Base-by-base conservation (phyloP, 2,113 vertebrate species). In the Prionailurus viverrinus region DNA sequence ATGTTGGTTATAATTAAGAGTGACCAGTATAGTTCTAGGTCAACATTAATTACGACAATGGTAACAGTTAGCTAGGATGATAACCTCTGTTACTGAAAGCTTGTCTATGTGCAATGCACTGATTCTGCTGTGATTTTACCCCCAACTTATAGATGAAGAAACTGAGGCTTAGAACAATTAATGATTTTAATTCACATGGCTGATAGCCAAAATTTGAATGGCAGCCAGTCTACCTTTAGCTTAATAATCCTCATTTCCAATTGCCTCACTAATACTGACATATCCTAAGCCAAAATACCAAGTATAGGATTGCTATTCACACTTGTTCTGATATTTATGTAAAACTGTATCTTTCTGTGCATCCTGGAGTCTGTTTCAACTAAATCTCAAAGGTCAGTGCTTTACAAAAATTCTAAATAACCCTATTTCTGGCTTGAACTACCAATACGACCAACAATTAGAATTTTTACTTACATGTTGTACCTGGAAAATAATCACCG, bases 341-440 rank as follows among this genome's bases (percentile, higher is more conserved):
- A 76, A 92, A 86, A 82, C 10, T 48, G 0, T 71, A 25, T 84
- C 41, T 45, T 95, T 82, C 85, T 31, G 6, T 45, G 25, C 33
- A 86, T 58, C n/a, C 27, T 41, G 10, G n/a, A 39, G 27, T 79
- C 76, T 94, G 31, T 86, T 92, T 82, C 51, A 79, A 14, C 21
- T 61, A 83, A 82, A 92, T n/a, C 51, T 61, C 88, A 91, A 91
- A 0, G 9, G 31, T 63, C 25, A 78, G 21, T 48, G 10, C 61
- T 33, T 71, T 48, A 78, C 45, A 92, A 91, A 86, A 91, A 86
- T n/a, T 45, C 76, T 85, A 68, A 86, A 87, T 33, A 93, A 86
- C 5, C 4, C 0, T 41, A 45, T 86, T 81, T 96, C 74, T 21
- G 93, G 7, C 83, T 83, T 88, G 48, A 92, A 94, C 23, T 33